Evolutionary conservation across 2,888 invertebrate genomes (phyloP), one percentile per base, ranked within the genome.

Genomic region (Lamellibrachia satsuma): DNA sequence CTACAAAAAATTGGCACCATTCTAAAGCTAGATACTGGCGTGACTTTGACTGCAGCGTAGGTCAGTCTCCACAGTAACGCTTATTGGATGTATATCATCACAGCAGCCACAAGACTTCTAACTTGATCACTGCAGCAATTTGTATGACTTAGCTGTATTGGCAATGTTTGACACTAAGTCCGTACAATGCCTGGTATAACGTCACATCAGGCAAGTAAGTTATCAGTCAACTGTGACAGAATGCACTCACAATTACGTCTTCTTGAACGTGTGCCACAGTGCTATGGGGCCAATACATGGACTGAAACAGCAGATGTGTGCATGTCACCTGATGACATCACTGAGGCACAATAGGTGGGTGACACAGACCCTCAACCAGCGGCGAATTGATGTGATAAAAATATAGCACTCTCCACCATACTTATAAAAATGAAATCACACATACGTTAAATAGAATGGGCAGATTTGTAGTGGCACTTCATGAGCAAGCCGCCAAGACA

Each of bases 331-430:
- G 75, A 75, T 15, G 75, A 75, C 75, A 75, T 11, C 75, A 22
- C 75, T 22, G 22, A 75, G 75, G 75, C 75, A 75, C 75, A 75
- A 75, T 22, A 75, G 75, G 75, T 75, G 6, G 75, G 75, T n/a
- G 75, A 75, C 75, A 75, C 75, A 75, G 75, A 22, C 75, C 75
- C 22, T 75, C 75, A 22, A 22, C 75, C 39, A n/a, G 75, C 75
- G n/a, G 75, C 22, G 15, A 22, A 15, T 22, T 22, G 15, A 75
- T 6, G 22, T 15, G 75, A 22, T 75, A 75, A 75, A 75, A 75
- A 75, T 75, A 75, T 75, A 75, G 75, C 75, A 75, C 75, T 75
- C 75, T 75, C 75, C 75, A 75, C 75, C 75, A 75, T 75, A 75
- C 75, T 75, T 75, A n/a, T 75, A 75, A 75, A 75, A 75, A 75